These are phyloP conservation scores for Kryphioiulus occultus DNA, from an alignment of 2,888 invertebrate genomes.

Conservation along the genomic window DNA sequence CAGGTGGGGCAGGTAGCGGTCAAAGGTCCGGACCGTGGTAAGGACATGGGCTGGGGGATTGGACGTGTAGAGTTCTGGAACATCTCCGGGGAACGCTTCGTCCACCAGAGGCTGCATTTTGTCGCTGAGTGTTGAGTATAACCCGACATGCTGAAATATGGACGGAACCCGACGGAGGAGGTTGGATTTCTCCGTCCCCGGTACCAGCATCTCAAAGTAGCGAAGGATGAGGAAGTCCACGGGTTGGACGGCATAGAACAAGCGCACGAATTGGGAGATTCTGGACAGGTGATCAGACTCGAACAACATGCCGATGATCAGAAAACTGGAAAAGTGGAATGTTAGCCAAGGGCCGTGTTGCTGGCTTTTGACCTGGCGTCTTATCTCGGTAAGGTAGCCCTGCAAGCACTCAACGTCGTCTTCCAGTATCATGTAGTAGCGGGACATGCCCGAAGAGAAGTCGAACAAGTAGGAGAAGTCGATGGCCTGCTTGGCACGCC, in stretches of 20 bases:
- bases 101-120: conserved; percentile 61
- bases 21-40: conserved; percentile 60
- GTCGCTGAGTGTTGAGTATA: conserved; percentile 60
- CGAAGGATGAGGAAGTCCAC: conserved; percentile 59
- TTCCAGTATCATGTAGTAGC: conserved; percentile 62
- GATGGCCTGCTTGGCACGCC: conserved; percentile 63
- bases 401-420: conserved; percentile 62
- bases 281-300: conserved; percentile 57
- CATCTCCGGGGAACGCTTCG: conserved; percentile 56
- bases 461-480: conserved; percentile 62
- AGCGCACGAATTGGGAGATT: conserved; percentile 57
- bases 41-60: conserved; percentile 61
- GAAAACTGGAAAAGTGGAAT: conserved; percentile 60
- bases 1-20: conserved; percentile 58
- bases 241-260: conserved; percentile 59
- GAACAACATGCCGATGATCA: conserved; percentile 61
- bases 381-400: conserved; percentile 59
- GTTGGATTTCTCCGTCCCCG: conserved; percentile 54
- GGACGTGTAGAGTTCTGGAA: conserved; percentile 57
- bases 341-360: conserved; percentile 58
- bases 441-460: conserved; percentile 59
- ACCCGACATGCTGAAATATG: conserved; percentile 60
- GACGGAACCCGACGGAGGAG: conserved; percentile 58
- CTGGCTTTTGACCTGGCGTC: conserved; percentile 57
- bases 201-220: conserved; percentile 58